Percentiles rank a stretch among this genome's conserved stretches.
Evolutionary conservation across 2,113 vertebrate genomes (phyloP).

Genomic region (Crotophaga sulcirostris): DNA sequence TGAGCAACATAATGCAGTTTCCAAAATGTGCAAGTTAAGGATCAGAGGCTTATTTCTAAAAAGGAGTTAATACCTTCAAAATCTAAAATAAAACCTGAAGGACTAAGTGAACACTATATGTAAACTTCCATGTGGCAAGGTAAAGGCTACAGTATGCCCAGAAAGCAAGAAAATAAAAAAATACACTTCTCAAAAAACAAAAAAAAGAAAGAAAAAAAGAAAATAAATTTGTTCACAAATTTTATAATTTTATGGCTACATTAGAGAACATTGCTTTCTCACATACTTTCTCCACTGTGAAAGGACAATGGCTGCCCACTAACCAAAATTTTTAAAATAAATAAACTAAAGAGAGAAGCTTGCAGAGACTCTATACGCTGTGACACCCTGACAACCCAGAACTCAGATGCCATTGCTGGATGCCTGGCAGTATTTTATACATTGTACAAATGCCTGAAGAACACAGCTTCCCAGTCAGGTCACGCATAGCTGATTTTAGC

Average conservation of each 20-base stretch:
- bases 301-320: neutral
- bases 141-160: neutral
- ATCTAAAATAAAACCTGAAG: neutral
- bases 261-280: neutral
- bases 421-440: neutral
- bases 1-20: neutral
- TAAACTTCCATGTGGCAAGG: neutral
- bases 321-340: neutral
- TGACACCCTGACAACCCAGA: neutral
- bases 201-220: no score
- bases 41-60: neutral
- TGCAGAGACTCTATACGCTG: neutral
- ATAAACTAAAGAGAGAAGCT: neutral
- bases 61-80: neutral
- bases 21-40: neutral
- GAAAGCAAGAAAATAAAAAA: neutral
- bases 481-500: neutral
- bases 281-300: neutral
- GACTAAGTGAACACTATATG: neutral
- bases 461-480: neutral
- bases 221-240: neutral
- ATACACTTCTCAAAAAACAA: neutral
- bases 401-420: neutral
- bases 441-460: neutral
- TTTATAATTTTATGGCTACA: neutral